Conservation (phyloP, 2,797 vertebrate genomes). For the Nasua narica region DNA sequence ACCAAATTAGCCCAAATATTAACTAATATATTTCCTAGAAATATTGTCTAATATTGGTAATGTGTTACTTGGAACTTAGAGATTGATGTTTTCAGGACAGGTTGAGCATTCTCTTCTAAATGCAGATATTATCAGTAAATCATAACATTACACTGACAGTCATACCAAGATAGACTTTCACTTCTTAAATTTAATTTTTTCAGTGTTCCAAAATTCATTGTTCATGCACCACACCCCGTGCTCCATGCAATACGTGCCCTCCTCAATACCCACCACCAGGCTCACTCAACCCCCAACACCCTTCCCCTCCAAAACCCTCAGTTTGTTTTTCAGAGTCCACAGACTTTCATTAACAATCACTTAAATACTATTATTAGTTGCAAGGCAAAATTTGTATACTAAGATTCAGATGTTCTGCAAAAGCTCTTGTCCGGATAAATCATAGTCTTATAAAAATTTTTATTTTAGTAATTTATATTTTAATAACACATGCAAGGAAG, state of each 20-base stretch:
- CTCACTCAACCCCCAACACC: no score
- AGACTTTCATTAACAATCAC: neutral
- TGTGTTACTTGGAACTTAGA: neutral
- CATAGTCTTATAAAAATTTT: neutral
- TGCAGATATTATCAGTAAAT: neutral
- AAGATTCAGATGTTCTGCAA: neutral
- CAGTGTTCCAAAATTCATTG: no score
- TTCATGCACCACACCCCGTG: no score
- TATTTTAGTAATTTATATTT: neutral
- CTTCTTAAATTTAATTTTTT: no score
- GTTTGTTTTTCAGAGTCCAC: no score
- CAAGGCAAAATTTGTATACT: neutral
- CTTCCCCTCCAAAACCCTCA: no score
- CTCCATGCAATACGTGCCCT: no score
- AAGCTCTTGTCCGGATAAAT: neutral
- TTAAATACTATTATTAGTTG: neutral
- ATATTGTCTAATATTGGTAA: neutral
- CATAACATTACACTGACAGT: neutral
- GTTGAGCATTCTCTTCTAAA: neutral
- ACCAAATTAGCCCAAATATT: neutral
- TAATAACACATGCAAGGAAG: neutral
- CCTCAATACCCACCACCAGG: no score
- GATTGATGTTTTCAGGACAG: neutral
- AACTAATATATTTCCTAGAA: neutral
- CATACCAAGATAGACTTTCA: neutral